These are phyloP conservation scores for Pholis gunnellus DNA, from an alignment of 2,113 vertebrate genomes.

Conservation along the genomic window DNA sequence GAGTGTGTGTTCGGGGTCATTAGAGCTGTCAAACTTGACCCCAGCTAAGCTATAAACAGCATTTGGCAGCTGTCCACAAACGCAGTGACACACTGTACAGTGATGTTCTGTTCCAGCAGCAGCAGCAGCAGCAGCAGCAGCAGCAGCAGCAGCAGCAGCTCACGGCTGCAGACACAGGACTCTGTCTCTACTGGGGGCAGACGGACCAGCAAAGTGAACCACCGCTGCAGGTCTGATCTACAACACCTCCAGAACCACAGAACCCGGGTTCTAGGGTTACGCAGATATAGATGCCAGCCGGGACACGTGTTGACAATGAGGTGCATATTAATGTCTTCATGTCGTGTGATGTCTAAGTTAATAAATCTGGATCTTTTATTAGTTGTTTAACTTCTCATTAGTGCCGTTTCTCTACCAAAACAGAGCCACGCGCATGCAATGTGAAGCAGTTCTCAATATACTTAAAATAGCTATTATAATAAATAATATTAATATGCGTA, in stretches of 20 bases:
- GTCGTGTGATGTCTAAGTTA: neutral
- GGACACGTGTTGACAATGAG: constrained; percentile 21
- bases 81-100: constrained; percentile 57
- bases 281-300: constrained; percentile 3
- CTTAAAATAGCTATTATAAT: neutral
- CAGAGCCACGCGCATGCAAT: neutral
- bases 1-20: constrained; percentile 67
- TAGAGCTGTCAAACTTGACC: constrained; percentile 78
- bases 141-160: constrained; percentile 26
- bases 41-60: constrained; percentile 70
- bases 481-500: neutral
- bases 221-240: constrained; percentile 43
- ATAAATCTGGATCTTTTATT: neutral
- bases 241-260: constrained; percentile 25
- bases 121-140: constrained; percentile 20
- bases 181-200: constrained; percentile 5
- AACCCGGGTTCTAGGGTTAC: constrained; percentile 23
- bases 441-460: neutral
- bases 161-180: constrained; percentile 23
- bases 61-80: constrained; percentile 62
- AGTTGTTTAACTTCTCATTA: neutral
- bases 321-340: neutral
- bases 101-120: constrained; percentile 46
- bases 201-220: neutral
- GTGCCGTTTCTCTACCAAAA: neutral